These are phyloP conservation scores for Saxidomus purpurata DNA, from an alignment of 1,140 invertebrate species.

Conservation along the genomic window DNA sequence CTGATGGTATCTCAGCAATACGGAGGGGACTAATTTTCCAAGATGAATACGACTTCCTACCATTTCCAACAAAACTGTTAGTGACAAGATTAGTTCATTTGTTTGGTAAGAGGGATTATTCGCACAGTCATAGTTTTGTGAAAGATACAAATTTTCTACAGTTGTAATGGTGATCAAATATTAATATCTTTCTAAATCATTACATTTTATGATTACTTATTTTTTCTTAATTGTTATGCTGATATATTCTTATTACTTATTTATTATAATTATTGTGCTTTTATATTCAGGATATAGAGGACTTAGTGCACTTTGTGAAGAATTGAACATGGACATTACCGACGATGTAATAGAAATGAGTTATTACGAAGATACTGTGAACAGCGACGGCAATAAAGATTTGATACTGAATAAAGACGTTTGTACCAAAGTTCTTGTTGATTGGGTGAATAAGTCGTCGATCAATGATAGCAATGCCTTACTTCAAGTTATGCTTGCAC, in stretches of 20 bases:
- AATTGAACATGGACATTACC: not conserved
- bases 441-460: not conserved
- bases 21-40: not conserved
- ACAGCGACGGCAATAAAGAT: not conserved
- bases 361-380: not conserved
- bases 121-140: too few relatives aligned
- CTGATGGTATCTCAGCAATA: not conserved
- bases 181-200: too few relatives aligned
- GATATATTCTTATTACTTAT: too few relatives aligned
- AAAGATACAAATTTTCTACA: too few relatives aligned
- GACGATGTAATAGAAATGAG: not conserved
- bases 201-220: too few relatives aligned
- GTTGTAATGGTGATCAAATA: too few relatives aligned
- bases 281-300: not conserved
- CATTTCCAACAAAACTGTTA: not conserved
- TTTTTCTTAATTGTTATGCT: too few relatives aligned
- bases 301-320: not conserved
- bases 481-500: not conserved
- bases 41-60: not conserved
- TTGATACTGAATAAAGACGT: not conserved
- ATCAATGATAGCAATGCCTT: not conserved
- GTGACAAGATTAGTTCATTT: not conserved
- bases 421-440: not conserved
- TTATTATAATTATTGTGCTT: too few relatives aligned
- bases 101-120: not conserved